Percentiles rank a stretch among this genome's conserved stretches.
Conservation (phyloP, 2,797 vertebrate species). For the Argyrosomus regius region DNA sequence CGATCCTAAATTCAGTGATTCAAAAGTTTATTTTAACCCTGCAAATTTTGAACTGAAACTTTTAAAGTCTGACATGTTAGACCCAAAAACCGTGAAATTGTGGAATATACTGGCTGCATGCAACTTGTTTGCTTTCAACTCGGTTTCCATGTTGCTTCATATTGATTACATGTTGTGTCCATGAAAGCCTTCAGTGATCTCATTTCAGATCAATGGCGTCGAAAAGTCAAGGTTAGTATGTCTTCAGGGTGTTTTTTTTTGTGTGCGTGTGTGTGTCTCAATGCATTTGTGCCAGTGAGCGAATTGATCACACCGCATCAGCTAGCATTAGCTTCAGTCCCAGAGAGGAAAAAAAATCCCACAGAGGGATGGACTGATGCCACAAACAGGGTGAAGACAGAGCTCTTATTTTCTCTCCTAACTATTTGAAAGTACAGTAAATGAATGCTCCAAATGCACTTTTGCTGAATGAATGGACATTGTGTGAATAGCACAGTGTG, state of each 20-base stretch:
- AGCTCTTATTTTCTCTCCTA: slow-evolving; percentile 7
- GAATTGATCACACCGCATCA: slow-evolving; percentile 29
- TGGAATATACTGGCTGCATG: background rate
- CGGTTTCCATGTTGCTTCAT: background rate
- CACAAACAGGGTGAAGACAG: slow-evolving; percentile 18
- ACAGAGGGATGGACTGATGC: slow-evolving; percentile 12
- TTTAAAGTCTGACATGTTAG: background rate
- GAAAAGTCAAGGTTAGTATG: slow-evolving; percentile 47
- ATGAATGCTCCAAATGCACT: background rate
- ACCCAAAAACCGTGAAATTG: background rate
- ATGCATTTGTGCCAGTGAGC: slow-evolving; percentile 14
- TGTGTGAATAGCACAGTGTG: slow-evolving; percentile 22
- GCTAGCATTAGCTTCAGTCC: slow-evolving; percentile 29
- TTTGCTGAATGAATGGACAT: slow-evolving; percentile 38
- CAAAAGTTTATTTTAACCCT: background rate
- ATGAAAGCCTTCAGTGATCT: slow-evolving; percentile 36
- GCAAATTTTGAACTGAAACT: background rate
- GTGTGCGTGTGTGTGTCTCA: background rate
- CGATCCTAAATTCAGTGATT: background rate
- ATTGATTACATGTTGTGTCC: slow-evolving; percentile 48
- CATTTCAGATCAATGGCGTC: slow-evolving; percentile 43
- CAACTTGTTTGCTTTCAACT: slow-evolving; percentile 16
- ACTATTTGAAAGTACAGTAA: slow-evolving; percentile 10
- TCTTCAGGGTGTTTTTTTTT: slow-evolving; percentile 24
- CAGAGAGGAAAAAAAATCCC: slow-evolving; percentile 16